Base-by-base conservation (phyloP, 1,140 invertebrate species). In the Coelopa frigida region DNA sequence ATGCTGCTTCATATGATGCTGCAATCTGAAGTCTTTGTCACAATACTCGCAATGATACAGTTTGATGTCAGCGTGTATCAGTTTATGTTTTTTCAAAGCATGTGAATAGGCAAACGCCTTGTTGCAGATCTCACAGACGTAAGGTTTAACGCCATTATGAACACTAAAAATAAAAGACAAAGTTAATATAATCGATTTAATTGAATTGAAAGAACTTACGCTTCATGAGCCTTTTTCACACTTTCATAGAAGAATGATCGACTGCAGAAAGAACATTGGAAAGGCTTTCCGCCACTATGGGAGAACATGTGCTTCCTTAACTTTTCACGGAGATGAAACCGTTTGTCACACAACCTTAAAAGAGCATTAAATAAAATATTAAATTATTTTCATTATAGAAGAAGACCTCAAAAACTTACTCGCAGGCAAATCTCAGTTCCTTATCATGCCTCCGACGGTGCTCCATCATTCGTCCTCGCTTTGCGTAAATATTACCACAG, bases 1-100 rank as follows among this genome's bases (percentile, higher is more conserved):
- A 39, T 67, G 63, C 32, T 67, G 63, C 8, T 64, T 61, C 60
- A 67, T 59, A 35, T 67, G 63, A 48, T 67, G 63, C 6, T 63
- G 45, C n/a, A 67, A 32, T 0, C 63, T 59, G 44, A 67, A 67
- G 22, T 66, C 63, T 44, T 67, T 67, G 18, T 59, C 49, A 20
- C 63, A 67, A 22, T 61, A 67, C 0, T 63, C 55, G 37, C 63
- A 67, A 1, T 57, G 54, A 37, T 66, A 67, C 15, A 63, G 21
- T 29, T 67, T 67, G 6, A 63, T 58, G 26, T 67, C 62, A 5
- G 59, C 51, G 41, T 67, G 63, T 32, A 67, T 67, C 0, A 67
- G 48, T 44, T 63, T 56, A 22, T 67, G 63, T 35, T 67, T 67
- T 11, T 57, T 56, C n/a, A 67, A 37, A 5, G 63, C 58, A 33